Evolutionary conservation across 2,888 invertebrate genomes (phyloP).

Genomic region (Andrena flavipes): DNA sequence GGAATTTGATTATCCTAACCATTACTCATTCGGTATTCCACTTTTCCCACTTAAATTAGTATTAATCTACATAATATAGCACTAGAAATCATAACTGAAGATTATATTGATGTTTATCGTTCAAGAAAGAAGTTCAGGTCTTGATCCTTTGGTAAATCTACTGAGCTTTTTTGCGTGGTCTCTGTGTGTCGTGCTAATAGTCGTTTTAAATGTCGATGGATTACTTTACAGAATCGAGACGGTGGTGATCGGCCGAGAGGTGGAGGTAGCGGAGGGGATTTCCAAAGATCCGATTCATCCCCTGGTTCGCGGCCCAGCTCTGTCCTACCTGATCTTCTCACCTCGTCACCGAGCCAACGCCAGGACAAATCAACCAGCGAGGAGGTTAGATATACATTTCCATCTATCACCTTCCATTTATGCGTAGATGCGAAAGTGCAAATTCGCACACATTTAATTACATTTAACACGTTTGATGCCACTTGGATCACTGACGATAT

Average conservation of each 20-base stretch:
- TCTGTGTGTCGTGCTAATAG: not conserved
- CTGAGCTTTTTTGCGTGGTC: not conserved
- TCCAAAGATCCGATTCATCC: conserved; percentile 86
- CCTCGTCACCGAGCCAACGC: conserved; percentile 94
- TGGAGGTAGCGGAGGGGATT: conserved; percentile 86
- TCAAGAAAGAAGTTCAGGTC: conserved; percentile 51
- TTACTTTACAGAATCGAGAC: conserved; percentile 82
- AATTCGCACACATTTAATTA: conserved; percentile 24
- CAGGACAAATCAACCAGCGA: conserved; percentile 97
- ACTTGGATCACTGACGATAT: conserved; percentile 21
- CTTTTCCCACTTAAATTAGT: too few relatives aligned
- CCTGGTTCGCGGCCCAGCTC: conserved; percentile 93
- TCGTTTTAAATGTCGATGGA: conserved; percentile 36
- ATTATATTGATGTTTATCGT: not conserved
- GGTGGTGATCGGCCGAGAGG: conserved; percentile 83
- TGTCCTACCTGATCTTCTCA: conserved; percentile 97
- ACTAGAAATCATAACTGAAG: not conserved
- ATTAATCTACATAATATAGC: not conserved
- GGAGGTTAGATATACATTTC: conserved; percentile 89
- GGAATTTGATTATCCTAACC: not conserved
- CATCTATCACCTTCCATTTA: not conserved
- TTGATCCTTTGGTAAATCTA: conserved; percentile 39
- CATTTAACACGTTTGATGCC: conserved; percentile 39
- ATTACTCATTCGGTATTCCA: not conserved
- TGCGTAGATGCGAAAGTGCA: conserved; percentile 29